Percentiles rank a stretch among this genome's conserved stretches.
Conservation (phyloP, 1,140 invertebrate genomes). For the Oncopodura yosiiana region DNA sequence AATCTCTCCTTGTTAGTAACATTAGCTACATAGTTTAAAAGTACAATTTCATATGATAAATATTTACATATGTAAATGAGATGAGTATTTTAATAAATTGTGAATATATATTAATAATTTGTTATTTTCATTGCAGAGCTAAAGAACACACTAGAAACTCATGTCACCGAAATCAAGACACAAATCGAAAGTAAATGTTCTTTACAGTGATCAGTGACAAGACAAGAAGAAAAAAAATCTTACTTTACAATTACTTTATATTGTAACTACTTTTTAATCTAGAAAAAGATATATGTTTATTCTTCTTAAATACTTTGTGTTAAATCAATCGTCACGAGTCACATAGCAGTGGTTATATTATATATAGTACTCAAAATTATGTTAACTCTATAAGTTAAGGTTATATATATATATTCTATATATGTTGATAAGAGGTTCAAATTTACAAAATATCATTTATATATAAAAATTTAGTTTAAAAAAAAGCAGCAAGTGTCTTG, state of each 20-base stretch:
- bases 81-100: too few relatives aligned
- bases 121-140: conserved; percentile 59
- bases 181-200: conserved; percentile 89
- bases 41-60: too few relatives aligned
- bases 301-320: not conserved
- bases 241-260: not conserved
- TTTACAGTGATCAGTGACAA: conserved; percentile 54
- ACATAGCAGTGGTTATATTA: not conserved
- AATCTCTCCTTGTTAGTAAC: too few relatives aligned
- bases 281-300: too few relatives aligned
- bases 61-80: too few relatives aligned
- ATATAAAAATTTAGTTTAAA: not conserved
- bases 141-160: conserved; percentile 88
- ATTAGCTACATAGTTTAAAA: too few relatives aligned
- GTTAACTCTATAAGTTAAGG: not conserved
- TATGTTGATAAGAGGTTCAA: too few relatives aligned
- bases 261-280: not conserved
- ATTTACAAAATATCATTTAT: not conserved
- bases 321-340: not conserved
- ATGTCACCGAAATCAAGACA: conserved; percentile 86
- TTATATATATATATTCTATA: too few relatives aligned
- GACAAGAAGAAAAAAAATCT: too few relatives aligned
- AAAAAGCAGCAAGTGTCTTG: not conserved
- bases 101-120: too few relatives aligned
- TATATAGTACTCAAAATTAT: not conserved